Conservation (phyloP, 2,888 invertebrate species). For the Miltochrista miniata region DNA sequence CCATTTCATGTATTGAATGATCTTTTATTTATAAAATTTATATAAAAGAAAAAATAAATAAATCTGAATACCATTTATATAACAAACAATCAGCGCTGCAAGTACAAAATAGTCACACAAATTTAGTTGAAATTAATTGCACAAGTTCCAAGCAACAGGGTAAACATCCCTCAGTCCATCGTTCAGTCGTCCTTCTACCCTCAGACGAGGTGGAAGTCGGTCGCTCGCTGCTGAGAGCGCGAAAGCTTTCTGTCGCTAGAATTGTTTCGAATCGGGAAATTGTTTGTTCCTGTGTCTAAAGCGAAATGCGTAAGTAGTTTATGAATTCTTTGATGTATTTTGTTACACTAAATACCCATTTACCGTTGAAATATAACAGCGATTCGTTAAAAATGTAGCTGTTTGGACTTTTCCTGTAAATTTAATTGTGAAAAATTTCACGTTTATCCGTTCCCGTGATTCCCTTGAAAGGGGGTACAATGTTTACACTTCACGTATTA, state of each 20-base stretch:
- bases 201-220: conserved; percentile 33
- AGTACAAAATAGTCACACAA: neutral
- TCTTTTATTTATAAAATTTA: too few species aligned
- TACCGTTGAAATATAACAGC: too few species aligned
- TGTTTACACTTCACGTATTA: too few species aligned
- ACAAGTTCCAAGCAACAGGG: conserved; percentile 5
- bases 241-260: neutral
- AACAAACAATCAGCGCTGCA: neutral
- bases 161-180: conserved; percentile 5
- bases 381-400: too few species aligned
- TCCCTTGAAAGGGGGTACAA: too few species aligned
- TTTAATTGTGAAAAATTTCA: too few species aligned
- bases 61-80: neutral
- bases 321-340: neutral
- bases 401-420: too few species aligned
- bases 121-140: neutral
- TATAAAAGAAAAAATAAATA: too few species aligned
- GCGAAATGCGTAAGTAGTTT: conserved; percentile 8
- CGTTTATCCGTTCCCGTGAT: too few species aligned
- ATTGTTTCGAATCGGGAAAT: neutral
- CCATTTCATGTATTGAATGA: too few species aligned
- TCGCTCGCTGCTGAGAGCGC: neutral
- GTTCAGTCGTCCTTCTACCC: conserved; percentile 38
- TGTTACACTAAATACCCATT: too few species aligned
- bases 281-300: neutral